Percentiles rank a stretch among this genome's conserved stretches.
Conservation (phyloP, 2,888 invertebrate genomes). For the Melieria picta region DNA sequence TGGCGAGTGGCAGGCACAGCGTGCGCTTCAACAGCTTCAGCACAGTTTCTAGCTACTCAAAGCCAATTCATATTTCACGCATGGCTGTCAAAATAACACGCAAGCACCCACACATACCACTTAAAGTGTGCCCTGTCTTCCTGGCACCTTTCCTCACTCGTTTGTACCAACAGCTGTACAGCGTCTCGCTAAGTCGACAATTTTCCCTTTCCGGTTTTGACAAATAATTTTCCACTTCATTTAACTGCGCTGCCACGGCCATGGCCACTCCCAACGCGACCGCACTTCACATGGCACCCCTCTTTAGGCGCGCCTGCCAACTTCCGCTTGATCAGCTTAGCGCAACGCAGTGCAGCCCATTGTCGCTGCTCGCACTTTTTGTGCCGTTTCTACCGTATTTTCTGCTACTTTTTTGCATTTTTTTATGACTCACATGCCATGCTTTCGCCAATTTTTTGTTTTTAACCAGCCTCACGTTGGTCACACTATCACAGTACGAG, state of each 20-base stretch:
- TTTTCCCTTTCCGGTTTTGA: constrained; percentile 12
- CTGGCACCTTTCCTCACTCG: neutral
- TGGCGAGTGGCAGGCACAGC: neutral
- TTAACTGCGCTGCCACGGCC: constrained; percentile 24
- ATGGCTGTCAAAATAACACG: neutral
- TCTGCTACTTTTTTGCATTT: neutral
- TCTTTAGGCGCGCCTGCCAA: neutral
- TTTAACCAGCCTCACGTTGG: neutral
- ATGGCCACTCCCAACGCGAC: neutral
- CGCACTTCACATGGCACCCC: too few species aligned
- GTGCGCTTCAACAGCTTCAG: neutral
- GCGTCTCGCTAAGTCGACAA: neutral
- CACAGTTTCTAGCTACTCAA: neutral
- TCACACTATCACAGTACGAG: neutral
- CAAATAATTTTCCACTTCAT: constrained; percentile 55
- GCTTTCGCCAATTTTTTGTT: neutral
- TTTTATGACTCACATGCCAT: too few species aligned
- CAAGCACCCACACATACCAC: neutral
- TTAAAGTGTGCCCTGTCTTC: neutral
- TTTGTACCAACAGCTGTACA: neutral
- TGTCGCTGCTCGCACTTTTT: neutral
- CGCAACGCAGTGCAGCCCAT: neutral
- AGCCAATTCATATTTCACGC: neutral
- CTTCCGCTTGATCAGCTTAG: neutral
- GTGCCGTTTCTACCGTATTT: neutral